Base-by-base conservation (phyloP, 92 coral and sea anemone species). In the Epizoanthus stellaris region DNA sequence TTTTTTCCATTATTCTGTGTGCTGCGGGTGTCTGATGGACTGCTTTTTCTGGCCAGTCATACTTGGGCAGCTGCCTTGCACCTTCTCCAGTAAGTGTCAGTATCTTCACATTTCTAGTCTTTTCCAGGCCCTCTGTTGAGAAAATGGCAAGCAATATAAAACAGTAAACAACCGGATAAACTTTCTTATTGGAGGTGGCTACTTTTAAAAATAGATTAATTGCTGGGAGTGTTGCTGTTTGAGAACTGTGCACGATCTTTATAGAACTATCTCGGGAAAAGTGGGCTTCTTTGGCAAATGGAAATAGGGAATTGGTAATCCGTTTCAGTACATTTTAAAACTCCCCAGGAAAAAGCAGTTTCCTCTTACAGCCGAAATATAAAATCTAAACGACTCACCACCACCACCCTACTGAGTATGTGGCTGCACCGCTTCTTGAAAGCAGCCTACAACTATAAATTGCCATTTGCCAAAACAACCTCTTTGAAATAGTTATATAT, bases 1-100 rank as follows among this genome's bases (percentile, higher is more conserved):
- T 43, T 43, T 82, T 67, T 69, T 19, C 15, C 43, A 85, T 4
- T 2, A 23, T 75, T 56, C 91, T 34, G 42, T 82, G 91, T 12
- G 91, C 60, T 8, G 87, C 75, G 17, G 91, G 87, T 7, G 82
- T 88, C 43, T 82, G 87, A 67, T 88, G 82, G 23, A 82, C 49
- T 39, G 36, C 25, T 61, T 43, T 36, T 66, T 88, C 87, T 30
- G 83, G 91, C 87, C 91, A 82, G 72, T 89, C 92, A 21, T 85
- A 85, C 45, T 89, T 89, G 4, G 89, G 87, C 43, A 80, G 58
- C 57, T 88, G 87, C 84, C 67, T 77, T 19, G 88, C 91, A 21
- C 88, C 81, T 52, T 36, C 86, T 15, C 70, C 67, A 34, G 86
- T 42, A 34, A 89, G 79, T 5, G 86, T 89, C 8, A 85, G 86